A percentile compares a stretch with the other conserved stretches of the same genome.
Conservation (phyloP, 2,888 invertebrate genomes). For the Ellobium chinense region DNA sequence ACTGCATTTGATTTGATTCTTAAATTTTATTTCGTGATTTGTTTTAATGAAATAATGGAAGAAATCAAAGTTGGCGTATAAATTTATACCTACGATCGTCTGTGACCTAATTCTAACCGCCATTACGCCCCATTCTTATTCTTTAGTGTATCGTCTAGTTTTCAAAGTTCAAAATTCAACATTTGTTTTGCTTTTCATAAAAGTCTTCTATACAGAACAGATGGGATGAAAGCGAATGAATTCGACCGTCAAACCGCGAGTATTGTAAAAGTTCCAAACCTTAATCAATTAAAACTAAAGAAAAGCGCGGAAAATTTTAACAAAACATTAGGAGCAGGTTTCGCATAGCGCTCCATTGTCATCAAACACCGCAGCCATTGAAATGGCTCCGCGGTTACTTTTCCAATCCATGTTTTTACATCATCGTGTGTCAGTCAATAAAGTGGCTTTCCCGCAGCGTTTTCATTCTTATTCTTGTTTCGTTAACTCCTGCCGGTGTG, state of each 20-base stretch:
- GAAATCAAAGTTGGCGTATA: too few relatives aligned
- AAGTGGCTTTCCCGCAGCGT: slow-evolving; percentile 7
- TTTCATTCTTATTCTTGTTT: slow-evolving; percentile 30
- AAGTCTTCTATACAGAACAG: background rate
- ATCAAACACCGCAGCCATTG: slow-evolving; percentile 18
- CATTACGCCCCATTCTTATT: too few relatives aligned
- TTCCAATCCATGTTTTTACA: slow-evolving; percentile 35
- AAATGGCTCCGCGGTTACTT: slow-evolving; percentile 12
- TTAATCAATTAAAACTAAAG: slow-evolving; percentile 6
- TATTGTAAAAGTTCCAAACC: slow-evolving; percentile 18
- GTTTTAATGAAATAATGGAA: too few relatives aligned
- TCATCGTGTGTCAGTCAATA: slow-evolving; percentile 22
- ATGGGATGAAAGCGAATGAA: slow-evolving; percentile 6
- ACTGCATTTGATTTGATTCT: too few relatives aligned
- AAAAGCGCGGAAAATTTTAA: slow-evolving; percentile 20
- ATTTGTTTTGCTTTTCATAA: slow-evolving; percentile 4
- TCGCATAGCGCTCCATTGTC: background rate
- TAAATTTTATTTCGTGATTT: too few relatives aligned
- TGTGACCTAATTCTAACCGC: too few relatives aligned
- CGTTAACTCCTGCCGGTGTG: slow-evolving; percentile 29
- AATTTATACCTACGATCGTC: too few relatives aligned
- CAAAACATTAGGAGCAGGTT: slow-evolving; percentile 24
- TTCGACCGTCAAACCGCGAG: background rate
- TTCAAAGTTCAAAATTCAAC: background rate
- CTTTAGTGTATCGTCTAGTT: too few relatives aligned